Percentiles rank a stretch among this genome's conserved stretches.
Conservation (phyloP, 2,113 vertebrate genomes). For the Ibidorhyncha struthersii region DNA sequence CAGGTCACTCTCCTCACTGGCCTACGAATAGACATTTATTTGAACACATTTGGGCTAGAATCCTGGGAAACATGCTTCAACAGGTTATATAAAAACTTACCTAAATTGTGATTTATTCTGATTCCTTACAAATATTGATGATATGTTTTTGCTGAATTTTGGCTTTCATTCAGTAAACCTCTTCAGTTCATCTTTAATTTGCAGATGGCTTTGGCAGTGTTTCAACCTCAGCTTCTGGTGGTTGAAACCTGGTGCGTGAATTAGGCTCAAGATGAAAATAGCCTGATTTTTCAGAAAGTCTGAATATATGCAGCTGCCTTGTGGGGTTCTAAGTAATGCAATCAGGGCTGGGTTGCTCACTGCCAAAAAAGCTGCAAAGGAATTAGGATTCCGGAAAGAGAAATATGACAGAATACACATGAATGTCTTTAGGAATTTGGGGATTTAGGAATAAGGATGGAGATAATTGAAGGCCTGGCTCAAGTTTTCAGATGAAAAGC, state of each 20-base stretch:
- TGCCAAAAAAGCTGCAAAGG: background rate
- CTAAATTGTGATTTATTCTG: background rate
- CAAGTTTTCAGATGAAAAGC: background rate
- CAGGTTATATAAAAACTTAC: background rate
- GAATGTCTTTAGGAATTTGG: background rate
- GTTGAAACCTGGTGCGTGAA: constrained; percentile 20
- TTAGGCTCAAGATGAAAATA: constrained; percentile 40
- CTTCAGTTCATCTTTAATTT: constrained; percentile 46
- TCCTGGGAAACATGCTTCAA: background rate
- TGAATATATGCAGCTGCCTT: constrained; percentile 18
- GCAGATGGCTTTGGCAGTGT: constrained; percentile 50
- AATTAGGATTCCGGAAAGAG: background rate
- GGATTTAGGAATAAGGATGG: background rate
- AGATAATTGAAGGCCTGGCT: background rate
- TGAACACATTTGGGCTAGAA: background rate
- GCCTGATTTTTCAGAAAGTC: constrained; percentile 37
- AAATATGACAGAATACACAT: background rate
- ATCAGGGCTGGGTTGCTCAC: background rate
- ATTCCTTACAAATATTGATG: constrained; percentile 57
- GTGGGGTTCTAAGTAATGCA: constrained; percentile 30
- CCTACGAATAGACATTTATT: background rate
- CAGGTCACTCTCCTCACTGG: background rate
- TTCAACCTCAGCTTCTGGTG: constrained; percentile 48
- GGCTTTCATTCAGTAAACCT: constrained; percentile 44
- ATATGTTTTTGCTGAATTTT: constrained; percentile 48